Percentiles rank a stretch among this genome's conserved stretches.
phyloP scores from a whole-genome alignment of 2,888 invertebrate species.

The Barypeithes pellucidus region DNA sequence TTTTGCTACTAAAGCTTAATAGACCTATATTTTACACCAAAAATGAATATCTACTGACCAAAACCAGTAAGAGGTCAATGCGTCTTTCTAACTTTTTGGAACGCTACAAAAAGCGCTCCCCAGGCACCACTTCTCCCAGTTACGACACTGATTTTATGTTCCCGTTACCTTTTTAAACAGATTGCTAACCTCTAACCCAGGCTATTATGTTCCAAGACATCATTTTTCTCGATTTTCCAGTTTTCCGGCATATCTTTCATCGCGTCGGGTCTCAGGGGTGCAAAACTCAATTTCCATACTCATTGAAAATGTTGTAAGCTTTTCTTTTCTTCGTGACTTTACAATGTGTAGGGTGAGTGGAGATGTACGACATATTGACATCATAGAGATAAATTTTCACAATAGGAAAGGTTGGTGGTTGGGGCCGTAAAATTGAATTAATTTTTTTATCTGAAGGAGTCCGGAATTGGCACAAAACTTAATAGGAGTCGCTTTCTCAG shows the following conservation, averaged over 20 bases:
- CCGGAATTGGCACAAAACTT: too few species aligned
- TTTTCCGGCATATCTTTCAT: constrained; percentile 36
- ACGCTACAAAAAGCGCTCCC: constrained; percentile 23
- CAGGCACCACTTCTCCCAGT: constrained; percentile 21
- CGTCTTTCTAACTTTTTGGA: constrained; percentile 1
- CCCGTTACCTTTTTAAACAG: constrained; percentile 41
- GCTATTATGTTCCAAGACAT: constrained; percentile 37
- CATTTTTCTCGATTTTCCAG: constrained; percentile 39
- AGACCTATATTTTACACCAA: background rate
- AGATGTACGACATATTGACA: constrained; percentile 38
- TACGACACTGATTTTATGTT: constrained; percentile 30
- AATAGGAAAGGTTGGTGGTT: constrained; percentile 12
- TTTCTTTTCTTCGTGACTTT: constrained; percentile 35
- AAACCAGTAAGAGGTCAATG: background rate
- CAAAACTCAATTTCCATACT: constrained; percentile 40
- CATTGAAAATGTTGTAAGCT: constrained; percentile 30
- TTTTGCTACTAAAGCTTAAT: background rate
- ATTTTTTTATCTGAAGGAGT: constrained; percentile 14
- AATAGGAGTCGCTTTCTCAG: too few species aligned
- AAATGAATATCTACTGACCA: constrained; percentile 7
- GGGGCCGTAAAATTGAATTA: constrained; percentile 32
- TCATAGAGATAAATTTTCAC: constrained; percentile 32
- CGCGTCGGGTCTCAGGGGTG: constrained; percentile 35
- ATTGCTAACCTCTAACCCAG: constrained; percentile 41
- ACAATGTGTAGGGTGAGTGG: constrained; percentile 23